These are phyloP conservation scores for Pogonomyrmex barbatus DNA, from an alignment of 1,140 invertebrate species.

Conservation along the genomic window DNA sequence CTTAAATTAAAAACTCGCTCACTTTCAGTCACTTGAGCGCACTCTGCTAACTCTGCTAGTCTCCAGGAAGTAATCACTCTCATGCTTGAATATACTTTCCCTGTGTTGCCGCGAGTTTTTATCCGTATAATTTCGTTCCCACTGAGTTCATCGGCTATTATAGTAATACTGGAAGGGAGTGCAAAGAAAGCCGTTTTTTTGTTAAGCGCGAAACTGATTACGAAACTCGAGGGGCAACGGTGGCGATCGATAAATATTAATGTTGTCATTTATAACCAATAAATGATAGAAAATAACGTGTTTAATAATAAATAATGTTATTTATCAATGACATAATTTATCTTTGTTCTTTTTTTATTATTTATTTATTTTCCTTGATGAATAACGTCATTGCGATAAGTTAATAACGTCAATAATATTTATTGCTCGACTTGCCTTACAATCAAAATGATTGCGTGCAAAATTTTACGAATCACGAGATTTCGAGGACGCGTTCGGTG, in stretches of 20 bases:
- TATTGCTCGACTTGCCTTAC: not conserved
- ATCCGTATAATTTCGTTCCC: constrained; percentile 36
- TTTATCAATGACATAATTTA: not conserved
- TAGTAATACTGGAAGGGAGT: constrained; percentile 20
- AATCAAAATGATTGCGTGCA: constrained; percentile 14
- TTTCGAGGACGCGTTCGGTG: not conserved
- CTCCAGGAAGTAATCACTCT: constrained; percentile 51
- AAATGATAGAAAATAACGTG: not conserved
- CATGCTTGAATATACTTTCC: constrained; percentile 56
- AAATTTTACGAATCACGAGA: constrained; percentile 37
- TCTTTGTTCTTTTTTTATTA: not conserved
- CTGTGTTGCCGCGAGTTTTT: constrained; percentile 44
- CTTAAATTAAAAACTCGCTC: constrained; percentile 43
- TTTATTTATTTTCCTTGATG: not conserved
- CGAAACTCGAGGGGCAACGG: not conserved
- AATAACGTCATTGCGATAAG: not conserved
- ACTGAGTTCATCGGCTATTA: constrained; percentile 33
- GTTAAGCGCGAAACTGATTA: not conserved
- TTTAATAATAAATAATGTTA: constrained; percentile 2
- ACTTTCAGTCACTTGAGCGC: constrained; percentile 23
- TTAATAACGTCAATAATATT: not conserved
- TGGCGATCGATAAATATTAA: not conserved
- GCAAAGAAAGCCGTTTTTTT: constrained; percentile 9
- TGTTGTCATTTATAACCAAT: not conserved
- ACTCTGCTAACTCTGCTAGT: constrained; percentile 9